phyloP scores from a whole-genome alignment of 2,888 invertebrate genomes.

The Sesia bembeciformis region DNA sequence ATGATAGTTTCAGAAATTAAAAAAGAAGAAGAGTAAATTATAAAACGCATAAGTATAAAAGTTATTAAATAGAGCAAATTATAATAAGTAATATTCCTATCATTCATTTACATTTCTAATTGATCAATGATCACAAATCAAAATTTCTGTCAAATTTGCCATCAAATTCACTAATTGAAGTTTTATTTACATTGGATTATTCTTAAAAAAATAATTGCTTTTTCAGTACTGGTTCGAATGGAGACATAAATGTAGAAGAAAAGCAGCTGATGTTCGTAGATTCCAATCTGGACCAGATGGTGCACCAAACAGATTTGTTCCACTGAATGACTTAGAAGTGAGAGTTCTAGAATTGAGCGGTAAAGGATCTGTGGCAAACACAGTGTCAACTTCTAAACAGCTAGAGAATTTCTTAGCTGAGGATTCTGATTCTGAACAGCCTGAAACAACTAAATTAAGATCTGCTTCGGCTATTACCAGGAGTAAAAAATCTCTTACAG shows the following conservation, averaged over 20 bases:
- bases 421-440: neutral
- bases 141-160: too few species aligned
- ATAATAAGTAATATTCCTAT: too few species aligned
- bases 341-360: slow-evolving; percentile 47
- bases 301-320: slow-evolving; percentile 35
- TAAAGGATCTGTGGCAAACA: slow-evolving; percentile 22
- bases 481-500: slow-evolving; percentile 6
- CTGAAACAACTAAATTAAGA: slow-evolving; percentile 9
- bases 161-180: too few species aligned
- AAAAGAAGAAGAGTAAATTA: neutral
- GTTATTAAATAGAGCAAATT: too few species aligned
- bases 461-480: slow-evolving; percentile 8
- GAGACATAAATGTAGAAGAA: slow-evolving; percentile 57
- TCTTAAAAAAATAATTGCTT: too few species aligned
- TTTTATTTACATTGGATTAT: too few species aligned
- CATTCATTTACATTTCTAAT: too few species aligned
- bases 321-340: slow-evolving; percentile 53
- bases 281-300: slow-evolving; percentile 27
- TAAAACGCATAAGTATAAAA: too few species aligned
- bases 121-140: too few species aligned
- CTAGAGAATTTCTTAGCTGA: slow-evolving; percentile 34
- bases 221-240: slow-evolving; percentile 64
- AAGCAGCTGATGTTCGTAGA: slow-evolving; percentile 43
- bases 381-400: slow-evolving; percentile 27
- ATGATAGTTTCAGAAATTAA: neutral